Base-by-base conservation (phyloP, 2,797 vertebrate species). In the Rhincodon typus region DNA sequence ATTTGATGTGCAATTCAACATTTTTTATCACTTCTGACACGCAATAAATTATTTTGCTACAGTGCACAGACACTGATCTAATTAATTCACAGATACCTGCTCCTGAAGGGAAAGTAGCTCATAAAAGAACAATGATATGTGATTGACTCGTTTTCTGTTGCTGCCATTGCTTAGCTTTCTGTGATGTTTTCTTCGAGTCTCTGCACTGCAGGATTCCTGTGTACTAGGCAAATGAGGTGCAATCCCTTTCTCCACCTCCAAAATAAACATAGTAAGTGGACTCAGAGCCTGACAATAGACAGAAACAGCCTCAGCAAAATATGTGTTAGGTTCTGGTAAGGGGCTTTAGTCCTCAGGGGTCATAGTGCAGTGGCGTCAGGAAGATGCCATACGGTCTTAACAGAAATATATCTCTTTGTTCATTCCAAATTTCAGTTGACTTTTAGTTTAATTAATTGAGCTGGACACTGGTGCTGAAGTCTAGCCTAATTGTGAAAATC, bases 21-120 rank as follows among this genome's bases (percentile, higher is more conserved):
- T 69, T n/a, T 93, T 42, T 93, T 69, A 93, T 93, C 38, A 8
- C 10, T 93, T 66, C 90, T 93, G 90, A 93, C 90, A 93, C 25
- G n/a, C 66, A 69, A 67, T 93, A 66, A n/a, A 91, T 91, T 91
- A 91, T 91, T 91, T 91, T 34, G 88, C 88, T 62, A 19, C 34
- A 21, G 57, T 30, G 34, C 53, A 7, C 57, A 62, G 34, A 62
- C 88, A 62, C 57, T 66, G n/a, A 93, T 69, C 66, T 42, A 42
- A 93, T 69, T 93, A 93, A 67, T 93, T 42, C n/a, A 12, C 66
- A 67, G 25, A 62, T 67, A 38, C 30, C 12, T 13, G n/a, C 19
- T 7, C 62, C 66, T 10, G 3, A 4, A 38, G 42, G 13, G 87
- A 66, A 3, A 69, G 42, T 25, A 23, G 10, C 38, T 66, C 62